Base-by-base conservation (phyloP, 2,888 invertebrate genomes). In the Cordylochernes scorpioides region DNA sequence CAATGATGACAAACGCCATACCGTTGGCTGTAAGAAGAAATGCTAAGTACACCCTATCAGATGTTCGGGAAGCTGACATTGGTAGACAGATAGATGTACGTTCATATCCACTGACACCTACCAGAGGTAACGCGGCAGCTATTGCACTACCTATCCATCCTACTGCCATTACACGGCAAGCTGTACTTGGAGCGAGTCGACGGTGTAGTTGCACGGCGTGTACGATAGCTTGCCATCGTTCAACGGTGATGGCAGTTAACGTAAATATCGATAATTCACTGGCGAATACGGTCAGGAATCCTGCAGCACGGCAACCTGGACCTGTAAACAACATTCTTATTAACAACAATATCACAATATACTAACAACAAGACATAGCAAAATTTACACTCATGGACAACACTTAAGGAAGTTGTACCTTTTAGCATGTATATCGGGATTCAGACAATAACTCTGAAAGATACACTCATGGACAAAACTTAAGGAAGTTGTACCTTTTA, bases 11-110 rank as follows among this genome's bases (percentile, higher is more conserved):
- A 59, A 84, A 82, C 0, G 78, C 77, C 5, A 71, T 46, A 0
- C 73, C 71, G 47, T 72, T 78, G 29, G 72, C 63, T 28, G 69
- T 53, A 36, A 84, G 64, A 24, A 80, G 58, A 3, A 64, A 59
- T 21, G 70, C 62, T 43, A 82, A 62, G 48, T 77, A 82, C 3
- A 65, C 63, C 13, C 65, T 62, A 43, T 77, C 78, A 3, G 61
- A 61, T 1, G 63, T 47, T 31, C 65, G 63, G 29, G 67, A 62
- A 13, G 68, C 69, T 48, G 75, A 72, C 61, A 84, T 75, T 1
- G 84, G 84, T 40, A 84, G 58, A 47, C 84, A 86, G 33, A 84
- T 78, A 44, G 71, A 71, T 19, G 82, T 82, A 24, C 73, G 75
- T 6, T 78, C 71, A 49, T 80, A 84, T 46, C 74, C 73, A 27